Conservation (phyloP, 1,140 invertebrate genomes). For the Cylas formicarius region DNA sequence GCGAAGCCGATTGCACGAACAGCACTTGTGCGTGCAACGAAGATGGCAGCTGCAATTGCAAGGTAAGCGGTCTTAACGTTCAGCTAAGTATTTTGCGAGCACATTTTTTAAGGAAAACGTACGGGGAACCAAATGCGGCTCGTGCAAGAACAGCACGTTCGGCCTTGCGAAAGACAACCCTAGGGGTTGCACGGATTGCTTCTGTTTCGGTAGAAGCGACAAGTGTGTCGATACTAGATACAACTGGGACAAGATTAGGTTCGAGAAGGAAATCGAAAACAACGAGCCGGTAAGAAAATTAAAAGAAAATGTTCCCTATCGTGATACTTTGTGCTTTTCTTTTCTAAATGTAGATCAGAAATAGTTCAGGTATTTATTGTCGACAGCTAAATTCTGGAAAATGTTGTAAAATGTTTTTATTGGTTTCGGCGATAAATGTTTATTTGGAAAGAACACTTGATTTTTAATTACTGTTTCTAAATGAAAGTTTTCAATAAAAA, state of each 20-base stretch:
- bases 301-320: too few relatives aligned
- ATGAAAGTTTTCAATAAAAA: too few relatives aligned
- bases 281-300: slow-evolving; percentile 14
- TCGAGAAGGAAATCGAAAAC: slow-evolving; percentile 13
- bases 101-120: slow-evolving; percentile 58
- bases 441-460: too few relatives aligned
- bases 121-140: slow-evolving; percentile 72
- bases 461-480: too few relatives aligned
- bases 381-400: too few relatives aligned
- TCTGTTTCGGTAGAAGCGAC: slow-evolving; percentile 77
- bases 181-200: slow-evolving; percentile 79
- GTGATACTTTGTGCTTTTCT: too few relatives aligned
- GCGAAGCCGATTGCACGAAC: slow-evolving; percentile 60
- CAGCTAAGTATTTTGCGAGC: too few relatives aligned
- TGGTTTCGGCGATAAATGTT: too few relatives aligned
- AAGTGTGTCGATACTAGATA: slow-evolving; percentile 70
- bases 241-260: slow-evolving; percentile 54
- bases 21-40: slow-evolving; percentile 68
- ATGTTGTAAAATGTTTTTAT: too few relatives aligned
- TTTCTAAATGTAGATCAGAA: too few relatives aligned
- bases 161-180: slow-evolving; percentile 64
- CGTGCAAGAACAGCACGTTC: slow-evolving; percentile 78
- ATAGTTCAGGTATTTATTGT: too few relatives aligned
- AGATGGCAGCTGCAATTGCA: slow-evolving; percentile 80
- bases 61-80: slow-evolving; percentile 48